Evolutionary conservation across 2,797 vertebrate species (phyloP), one percentile per base, ranked within the genome.

Genomic region (Artibeus jamaicensis): DNA sequence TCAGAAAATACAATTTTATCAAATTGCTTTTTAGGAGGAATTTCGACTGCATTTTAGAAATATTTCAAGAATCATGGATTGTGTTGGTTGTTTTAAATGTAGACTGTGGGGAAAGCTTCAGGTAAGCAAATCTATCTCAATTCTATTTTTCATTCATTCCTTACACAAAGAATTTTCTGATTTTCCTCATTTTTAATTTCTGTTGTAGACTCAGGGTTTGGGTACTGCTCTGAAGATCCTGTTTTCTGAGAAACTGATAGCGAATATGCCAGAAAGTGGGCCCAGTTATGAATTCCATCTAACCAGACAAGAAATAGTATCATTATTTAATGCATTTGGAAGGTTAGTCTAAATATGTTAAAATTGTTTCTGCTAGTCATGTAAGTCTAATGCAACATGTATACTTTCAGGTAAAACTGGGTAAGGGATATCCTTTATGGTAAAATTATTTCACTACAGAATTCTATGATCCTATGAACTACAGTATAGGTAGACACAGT

Each of bases 31-130:
- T 70, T 96, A 99, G 99, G 99, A 99, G 96, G 99, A 99, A 89
- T 98, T 99, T 44, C 98, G 99, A 78, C 98, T 99, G 29, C 99
- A 99, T 89, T 99, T 99, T 70, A 99, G 98, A 98, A 99, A 99
- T 89, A 99, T 99, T 98, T 99, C 99, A 3, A 99, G 98, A 97
- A 99, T 99, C 94, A 99, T 99, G 99, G 99, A 99, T 97, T 99
- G 99, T 3, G 99, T 99, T 14, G 99, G 99, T 86, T 99, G 99
- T 98, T 99, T 99, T 95, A 99, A 99, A 93, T 99, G 99, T 93
- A 99, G 99, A 11, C 98, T 99, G 22, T 99, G 99, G 99, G 99
- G 99, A 67, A 99, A 99, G 97, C 32, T 99, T 92, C 99, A 99
- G 99, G 99, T 99, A 57, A 97, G 98, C 19, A 8, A 91, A 79